These are phyloP conservation scores for Acrocyrtus sp. DNA, from an alignment of 2,888 invertebrate species.

Conservation along the genomic window DNA sequence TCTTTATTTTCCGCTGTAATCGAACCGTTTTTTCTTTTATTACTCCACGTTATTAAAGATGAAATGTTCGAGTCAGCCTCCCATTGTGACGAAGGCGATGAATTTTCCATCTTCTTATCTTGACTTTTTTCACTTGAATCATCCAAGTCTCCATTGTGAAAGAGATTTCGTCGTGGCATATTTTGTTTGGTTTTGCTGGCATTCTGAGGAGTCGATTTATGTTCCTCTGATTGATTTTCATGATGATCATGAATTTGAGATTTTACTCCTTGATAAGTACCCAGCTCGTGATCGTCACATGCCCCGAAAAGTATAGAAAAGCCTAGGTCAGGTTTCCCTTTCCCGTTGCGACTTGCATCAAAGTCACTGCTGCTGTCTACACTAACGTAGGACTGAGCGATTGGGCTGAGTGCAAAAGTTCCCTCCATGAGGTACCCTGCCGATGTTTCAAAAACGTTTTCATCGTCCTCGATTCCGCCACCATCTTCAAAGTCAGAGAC, in stretches of 20 bases:
- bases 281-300: slow-evolving; percentile 59
- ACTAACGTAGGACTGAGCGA: slow-evolving; percentile 36
- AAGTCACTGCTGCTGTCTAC: slow-evolving; percentile 23
- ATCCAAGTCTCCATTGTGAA: no score
- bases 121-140: no score
- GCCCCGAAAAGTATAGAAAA: slow-evolving; percentile 60
- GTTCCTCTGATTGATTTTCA: background rate
- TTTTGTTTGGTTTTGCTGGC: background rate
- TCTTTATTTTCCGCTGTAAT: background rate
- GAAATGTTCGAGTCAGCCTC: no score
- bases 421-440: slow-evolving; percentile 41
- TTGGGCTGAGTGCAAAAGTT: slow-evolving; percentile 57
- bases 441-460: slow-evolving; percentile 41
- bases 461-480: slow-evolving; percentile 20
- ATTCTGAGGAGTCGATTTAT: background rate
- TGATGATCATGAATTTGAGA: slow-evolving; percentile 42
- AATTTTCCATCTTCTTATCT: no score
- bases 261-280: slow-evolving; percentile 59
- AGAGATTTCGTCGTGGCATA: no score
- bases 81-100: no score
- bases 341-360: no score
- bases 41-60: no score
- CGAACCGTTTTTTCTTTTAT: no score
- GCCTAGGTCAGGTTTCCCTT: no score
- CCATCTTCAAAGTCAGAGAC: slow-evolving; percentile 44